Base-by-base conservation (phyloP, 1,140 invertebrate genomes). In the Acyrthosiphon pisum region DNA sequence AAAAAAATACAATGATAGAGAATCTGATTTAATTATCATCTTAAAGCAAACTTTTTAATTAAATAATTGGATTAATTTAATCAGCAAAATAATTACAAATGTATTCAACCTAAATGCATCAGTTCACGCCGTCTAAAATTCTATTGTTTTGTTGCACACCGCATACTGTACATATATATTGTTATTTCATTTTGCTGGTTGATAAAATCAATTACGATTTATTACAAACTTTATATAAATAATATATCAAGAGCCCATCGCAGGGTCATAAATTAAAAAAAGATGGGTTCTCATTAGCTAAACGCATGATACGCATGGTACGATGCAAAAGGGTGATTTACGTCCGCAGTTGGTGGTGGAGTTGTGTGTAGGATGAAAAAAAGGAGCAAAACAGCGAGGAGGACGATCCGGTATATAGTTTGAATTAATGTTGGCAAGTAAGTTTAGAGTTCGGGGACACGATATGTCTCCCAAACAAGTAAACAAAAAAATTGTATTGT, bases 261-360 rank as follows among this genome's bases (percentile, higher is more conserved):
- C 26, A 6, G 14, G 37, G 14, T 60, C 53, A 30, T 89, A 89
- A 89, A 89, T 89, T 89, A 44, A 44, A 90, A 90, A 68, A 90
- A 90, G 8, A 68, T 60, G 37, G 23, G 89, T 90, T 90, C 56
- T 68, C 89, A 90, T 90, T 90, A 90, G 89, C 89, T 44, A 20
- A 90, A 68, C 88, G 88, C 56, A 30, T 50, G 60, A 68, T n/a
- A 68, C 60, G 44, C 18, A 68, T 60, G 35, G 41, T 35, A 56
- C n/a, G 14, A 68, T 30, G 26, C 23, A n/a, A 68, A 60, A 44
- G 37, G 30, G 37, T 90, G 89, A 90, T 90, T 90, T 60, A 90
- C 89, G 89, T 90, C 2, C 26, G 41, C 89, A 44, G 14, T 53
- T 44, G 35, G 53, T 44, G 37, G 89, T 14, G 35, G 53, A 90